These are phyloP conservation scores for Hyposmocoma kahamanoa DNA, from an alignment of 1,140 invertebrate species.

Conservation along the genomic window DNA sequence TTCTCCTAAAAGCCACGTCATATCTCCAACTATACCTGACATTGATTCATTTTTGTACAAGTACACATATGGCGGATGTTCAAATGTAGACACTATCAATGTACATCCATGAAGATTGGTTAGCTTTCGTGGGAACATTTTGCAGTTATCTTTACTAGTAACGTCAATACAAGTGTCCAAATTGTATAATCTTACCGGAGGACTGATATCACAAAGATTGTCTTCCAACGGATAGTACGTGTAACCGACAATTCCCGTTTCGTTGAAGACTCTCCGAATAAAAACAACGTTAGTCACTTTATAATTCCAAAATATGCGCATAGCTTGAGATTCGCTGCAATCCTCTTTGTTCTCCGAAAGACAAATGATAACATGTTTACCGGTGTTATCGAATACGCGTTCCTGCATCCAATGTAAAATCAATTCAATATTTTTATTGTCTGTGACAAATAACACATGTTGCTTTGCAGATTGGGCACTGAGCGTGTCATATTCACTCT, in stretches of 20 bases:
- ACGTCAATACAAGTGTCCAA: neutral
- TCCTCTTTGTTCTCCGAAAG: neutral
- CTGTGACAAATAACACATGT: conserved; percentile 35
- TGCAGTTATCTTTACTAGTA: neutral
- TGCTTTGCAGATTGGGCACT: conserved; percentile 26
- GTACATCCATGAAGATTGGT: conserved; percentile 4
- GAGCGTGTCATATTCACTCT: conserved; percentile 16
- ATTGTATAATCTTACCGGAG: neutral
- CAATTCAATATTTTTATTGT: neutral
- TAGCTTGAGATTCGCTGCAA: conserved; percentile 6
- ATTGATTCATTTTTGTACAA: neutral
- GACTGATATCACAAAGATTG: conserved; percentile 7
- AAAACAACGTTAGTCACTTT: conserved; percentile 9
- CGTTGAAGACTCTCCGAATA: neutral
- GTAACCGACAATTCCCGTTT: neutral
- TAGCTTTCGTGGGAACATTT: conserved; percentile 3
- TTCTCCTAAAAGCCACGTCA: conserved; percentile 1
- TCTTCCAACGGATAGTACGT: conserved; percentile 5
- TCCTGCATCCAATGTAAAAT: conserved; percentile 1
- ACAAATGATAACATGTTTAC: conserved; percentile 8
- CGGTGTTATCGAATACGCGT: conserved; percentile 7
- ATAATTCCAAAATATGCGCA: conserved; percentile 9
- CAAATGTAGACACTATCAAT: conserved; percentile 10
- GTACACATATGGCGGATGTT: conserved; percentile 8
- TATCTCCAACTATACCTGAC: neutral